Base-by-base conservation (phyloP, 2,888 invertebrate species). In the Emesis russula region DNA sequence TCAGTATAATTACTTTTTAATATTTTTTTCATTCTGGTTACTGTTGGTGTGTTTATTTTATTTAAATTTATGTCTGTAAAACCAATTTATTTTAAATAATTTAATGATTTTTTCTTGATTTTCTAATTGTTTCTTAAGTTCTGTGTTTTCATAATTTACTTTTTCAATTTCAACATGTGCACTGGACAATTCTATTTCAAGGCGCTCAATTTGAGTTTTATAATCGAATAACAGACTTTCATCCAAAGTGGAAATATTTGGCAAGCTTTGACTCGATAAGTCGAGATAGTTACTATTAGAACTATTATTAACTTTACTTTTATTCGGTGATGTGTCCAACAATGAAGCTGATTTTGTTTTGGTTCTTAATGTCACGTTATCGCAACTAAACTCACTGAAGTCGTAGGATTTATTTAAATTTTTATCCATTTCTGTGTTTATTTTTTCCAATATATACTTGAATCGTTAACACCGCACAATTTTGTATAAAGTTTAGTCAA, bases 61-160 rank as follows among this genome's bases (percentile, higher is more conserved):
- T n/a, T 53, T 2, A 53, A 15, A 53, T 2, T 53, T 53, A 4
- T n/a, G 5, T 53, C 48, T 53, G 48, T n/a, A n/a, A 53, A 11
- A n/a, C 48, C 48, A n/a, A 53, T 53, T 53, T 53, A n/a, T 53
- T 53, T 53, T 53, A 53, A 53, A 53, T 53, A 53, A n/a, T n/a
- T 53, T 53, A 5, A 53, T 53, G n/a, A 53, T 53, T 53, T 53
- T 53, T n/a, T 53, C 48, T n/a, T n/a, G n/a, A n/a, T 53, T 53
- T 53, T 53, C 48, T 5, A 53, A 5, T n/a, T 53, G 48, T n/a
- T 53, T 53, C n/a, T 53, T 53, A 53, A 53, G n/a, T n/a, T 53
- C n/a, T 3, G n/a, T 53, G 5, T 53, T 53, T n/a, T 53, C 48
- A n/a, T 2, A 53, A n/a, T 53, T 53, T n/a, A 53, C 15, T 53